These are phyloP conservation scores for Furcifer pardalis DNA, from an alignment of 2,797 vertebrate species.

Conservation along the genomic window DNA sequence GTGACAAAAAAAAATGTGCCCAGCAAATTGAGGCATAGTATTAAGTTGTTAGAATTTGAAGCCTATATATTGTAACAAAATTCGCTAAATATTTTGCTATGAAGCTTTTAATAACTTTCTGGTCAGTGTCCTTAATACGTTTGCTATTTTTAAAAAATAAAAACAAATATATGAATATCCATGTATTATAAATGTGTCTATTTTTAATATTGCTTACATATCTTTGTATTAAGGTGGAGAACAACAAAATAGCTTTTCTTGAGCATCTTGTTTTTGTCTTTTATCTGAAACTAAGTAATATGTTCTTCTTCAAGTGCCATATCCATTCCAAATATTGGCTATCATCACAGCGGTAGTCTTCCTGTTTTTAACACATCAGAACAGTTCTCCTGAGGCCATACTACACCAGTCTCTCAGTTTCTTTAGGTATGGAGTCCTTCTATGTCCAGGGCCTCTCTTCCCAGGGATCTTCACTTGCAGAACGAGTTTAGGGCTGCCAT, in stretches of 20 bases:
- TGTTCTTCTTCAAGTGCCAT: too few relatives aligned
- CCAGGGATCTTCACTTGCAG: too few relatives aligned
- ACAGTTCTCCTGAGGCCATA: too few relatives aligned
- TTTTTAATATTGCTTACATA: background rate
- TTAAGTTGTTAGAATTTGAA: conserved; percentile 74
- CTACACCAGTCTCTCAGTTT: too few relatives aligned
- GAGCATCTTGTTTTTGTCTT: background rate
- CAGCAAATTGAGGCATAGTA: conserved; percentile 57
- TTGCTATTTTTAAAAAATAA: conserved; percentile 80
- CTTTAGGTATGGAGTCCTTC: too few relatives aligned
- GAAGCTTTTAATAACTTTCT: conserved; percentile 80
- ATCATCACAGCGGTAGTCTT: too few relatives aligned
- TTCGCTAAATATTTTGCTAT: conserved; percentile 83
- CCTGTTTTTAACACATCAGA: too few relatives aligned
- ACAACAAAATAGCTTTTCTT: background rate
- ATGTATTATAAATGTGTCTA: background rate
- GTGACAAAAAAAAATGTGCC: conserved; percentile 55
- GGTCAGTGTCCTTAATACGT: conserved; percentile 79
- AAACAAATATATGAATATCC: conserved; percentile 66
- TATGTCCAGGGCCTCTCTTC: too few relatives aligned
- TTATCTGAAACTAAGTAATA: background rate
- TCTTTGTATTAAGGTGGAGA: background rate
- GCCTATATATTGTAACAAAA: conserved; percentile 77
- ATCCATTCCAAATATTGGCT: too few relatives aligned
- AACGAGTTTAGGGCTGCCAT: too few relatives aligned